Conservation (phyloP, 2,888 invertebrate genomes). For the Tigriopus californicus region DNA sequence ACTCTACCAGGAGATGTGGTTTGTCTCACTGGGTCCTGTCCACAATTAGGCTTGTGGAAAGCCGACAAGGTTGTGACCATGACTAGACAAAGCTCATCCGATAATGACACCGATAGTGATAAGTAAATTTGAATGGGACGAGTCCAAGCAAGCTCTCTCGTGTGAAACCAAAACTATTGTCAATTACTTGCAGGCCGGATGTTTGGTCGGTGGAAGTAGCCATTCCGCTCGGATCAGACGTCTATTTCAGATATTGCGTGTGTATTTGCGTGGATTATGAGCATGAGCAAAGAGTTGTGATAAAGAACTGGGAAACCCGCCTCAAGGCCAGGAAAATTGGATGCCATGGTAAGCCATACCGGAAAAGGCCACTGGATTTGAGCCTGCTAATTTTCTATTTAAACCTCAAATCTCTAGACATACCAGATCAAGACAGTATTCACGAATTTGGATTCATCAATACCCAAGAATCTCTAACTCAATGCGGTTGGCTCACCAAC, state of each 20-base stretch:
- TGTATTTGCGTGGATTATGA: conserved; percentile 43
- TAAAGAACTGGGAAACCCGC: conserved; percentile 57
- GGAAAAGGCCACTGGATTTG: too few relatives aligned
- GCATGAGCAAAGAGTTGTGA: conserved; percentile 36
- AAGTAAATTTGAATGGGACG: background rate
- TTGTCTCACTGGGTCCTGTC: conserved; percentile 47
- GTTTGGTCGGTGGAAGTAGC: conserved; percentile 43
- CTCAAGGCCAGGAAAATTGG: conserved; percentile 44
- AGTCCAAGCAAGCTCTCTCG: too few relatives aligned
- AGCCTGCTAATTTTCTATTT: too few relatives aligned
- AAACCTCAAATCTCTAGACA: too few relatives aligned
- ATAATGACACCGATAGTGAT: background rate
- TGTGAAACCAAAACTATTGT: too few relatives aligned
- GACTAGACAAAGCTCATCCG: background rate
- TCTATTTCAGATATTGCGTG: conserved; percentile 53
- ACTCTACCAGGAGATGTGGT: conserved; percentile 42
- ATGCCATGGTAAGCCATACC: conserved; percentile 27
- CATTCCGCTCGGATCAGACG: conserved; percentile 44
- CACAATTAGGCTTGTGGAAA: conserved; percentile 51
- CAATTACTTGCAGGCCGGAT: conserved; percentile 22
- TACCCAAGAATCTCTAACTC: conserved; percentile 33
- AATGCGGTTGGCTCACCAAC: conserved; percentile 63
- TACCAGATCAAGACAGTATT: conserved; percentile 19
- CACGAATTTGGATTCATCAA: conserved; percentile 42
- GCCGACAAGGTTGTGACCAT: conserved; percentile 39